Percentiles rank a stretch among this genome's conserved stretches.
Evolutionary conservation across 2,797 vertebrate genomes (phyloP).

Genomic region (Labroides dimidiatus): DNA sequence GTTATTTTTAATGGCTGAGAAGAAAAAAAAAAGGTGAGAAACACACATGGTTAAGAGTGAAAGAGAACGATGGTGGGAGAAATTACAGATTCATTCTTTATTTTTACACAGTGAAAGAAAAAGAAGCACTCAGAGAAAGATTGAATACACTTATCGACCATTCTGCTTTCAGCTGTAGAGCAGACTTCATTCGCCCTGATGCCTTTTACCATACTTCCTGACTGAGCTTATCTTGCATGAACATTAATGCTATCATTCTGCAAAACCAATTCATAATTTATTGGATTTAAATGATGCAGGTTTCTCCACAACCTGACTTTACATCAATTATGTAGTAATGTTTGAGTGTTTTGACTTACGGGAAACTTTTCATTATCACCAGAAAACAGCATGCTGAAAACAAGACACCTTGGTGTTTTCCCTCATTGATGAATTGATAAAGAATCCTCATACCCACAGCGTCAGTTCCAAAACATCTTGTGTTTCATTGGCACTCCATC

Average conservation of each 20-base stretch:
- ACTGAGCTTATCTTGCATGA: background rate
- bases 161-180: background rate
- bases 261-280: constrained; percentile 22
- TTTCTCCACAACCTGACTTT: constrained; percentile 5
- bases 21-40: background rate
- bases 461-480: too few species aligned
- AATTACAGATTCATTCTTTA: background rate
- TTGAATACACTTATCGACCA: too few species aligned
- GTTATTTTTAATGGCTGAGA: constrained; percentile 9
- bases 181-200: background rate
- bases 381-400: background rate
- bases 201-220: background rate
- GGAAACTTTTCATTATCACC: background rate
- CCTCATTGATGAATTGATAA: background rate
- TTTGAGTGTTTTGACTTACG: background rate
- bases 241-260: background rate
- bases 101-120: background rate
- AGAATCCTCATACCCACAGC: too few species aligned
- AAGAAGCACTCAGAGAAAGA: background rate
- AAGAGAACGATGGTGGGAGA: background rate
- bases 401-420: background rate
- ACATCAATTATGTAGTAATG: constrained; percentile 26
- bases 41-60: background rate
- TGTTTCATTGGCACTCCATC: too few species aligned
- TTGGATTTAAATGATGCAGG: background rate